Evolutionary conservation across 2,113 vertebrate species (phyloP).

Genomic region (Hippoglossus stenolepis): DNA sequence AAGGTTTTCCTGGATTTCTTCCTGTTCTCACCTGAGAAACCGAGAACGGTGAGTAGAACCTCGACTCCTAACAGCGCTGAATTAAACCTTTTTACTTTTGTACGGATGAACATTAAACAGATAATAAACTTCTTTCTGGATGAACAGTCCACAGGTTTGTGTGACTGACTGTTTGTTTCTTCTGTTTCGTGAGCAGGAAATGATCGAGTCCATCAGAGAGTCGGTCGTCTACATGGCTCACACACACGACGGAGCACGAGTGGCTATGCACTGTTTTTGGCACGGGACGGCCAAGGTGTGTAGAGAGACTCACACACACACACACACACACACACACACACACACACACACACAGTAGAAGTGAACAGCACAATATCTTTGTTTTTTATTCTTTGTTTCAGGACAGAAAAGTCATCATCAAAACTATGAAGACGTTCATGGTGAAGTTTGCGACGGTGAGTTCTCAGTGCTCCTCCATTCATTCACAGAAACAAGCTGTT

Average conservation of each 20-base stretch:
- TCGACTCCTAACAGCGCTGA: not conserved
- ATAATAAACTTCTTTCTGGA: too few relatives aligned
- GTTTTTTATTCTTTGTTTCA: conserved; percentile 67
- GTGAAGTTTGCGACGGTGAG: conserved; percentile 95
- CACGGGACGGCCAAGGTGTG: conserved; percentile 94
- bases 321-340: not conserved
- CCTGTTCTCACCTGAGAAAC: conserved; percentile 84
- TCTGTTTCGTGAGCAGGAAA: conserved; percentile 83
- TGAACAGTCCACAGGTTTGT: too few relatives aligned
- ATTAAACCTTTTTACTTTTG: too few relatives aligned
- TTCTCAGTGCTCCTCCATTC: not conserved
- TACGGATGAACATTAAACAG: too few relatives aligned
- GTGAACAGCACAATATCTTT: not conserved
- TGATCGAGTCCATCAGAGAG: conserved; percentile 96
- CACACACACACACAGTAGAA: not conserved
- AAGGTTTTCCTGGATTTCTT: conserved; percentile 98
- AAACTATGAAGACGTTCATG: conserved; percentile 96
- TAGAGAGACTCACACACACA: not conserved
- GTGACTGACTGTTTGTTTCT: not conserved
- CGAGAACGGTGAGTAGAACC: conserved; percentile 87
- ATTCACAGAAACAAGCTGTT: not conserved
- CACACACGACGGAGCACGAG: conserved; percentile 94
- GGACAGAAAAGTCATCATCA: conserved; percentile 97
- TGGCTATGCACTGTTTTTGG: conserved; percentile 96
- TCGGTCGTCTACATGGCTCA: conserved; percentile 94